These are phyloP conservation scores for Chironomus tepperi DNA, from an alignment of 1,140 invertebrate genomes.

Conservation along the genomic window DNA sequence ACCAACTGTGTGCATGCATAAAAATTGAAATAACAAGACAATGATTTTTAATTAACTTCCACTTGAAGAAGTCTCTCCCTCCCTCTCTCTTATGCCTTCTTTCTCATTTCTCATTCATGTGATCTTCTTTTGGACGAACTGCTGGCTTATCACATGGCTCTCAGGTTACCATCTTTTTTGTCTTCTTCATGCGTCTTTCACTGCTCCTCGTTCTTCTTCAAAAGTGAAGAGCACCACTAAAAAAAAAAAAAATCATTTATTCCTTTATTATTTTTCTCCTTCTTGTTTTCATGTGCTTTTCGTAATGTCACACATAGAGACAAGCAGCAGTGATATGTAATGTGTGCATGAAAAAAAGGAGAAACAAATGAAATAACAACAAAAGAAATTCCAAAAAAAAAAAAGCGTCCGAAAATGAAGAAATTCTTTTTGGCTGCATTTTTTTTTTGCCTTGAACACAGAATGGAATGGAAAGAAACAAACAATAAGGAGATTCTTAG, in stretches of 20 bases:
- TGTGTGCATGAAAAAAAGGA: background rate
- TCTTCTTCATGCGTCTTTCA: background rate
- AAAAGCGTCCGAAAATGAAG: background rate
- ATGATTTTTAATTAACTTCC: constrained; percentile 14
- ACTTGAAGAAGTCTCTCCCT: background rate
- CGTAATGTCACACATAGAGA: background rate
- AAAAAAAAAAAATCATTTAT: background rate
- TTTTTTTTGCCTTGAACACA: background rate
- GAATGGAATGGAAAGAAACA: background rate
- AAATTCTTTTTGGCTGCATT: constrained; percentile 11
- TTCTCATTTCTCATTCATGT: background rate
- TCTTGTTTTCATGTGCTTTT: background rate
- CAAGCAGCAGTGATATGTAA: background rate
- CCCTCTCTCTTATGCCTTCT: background rate
- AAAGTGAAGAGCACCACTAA: background rate
- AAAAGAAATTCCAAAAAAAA: constrained; percentile 11
- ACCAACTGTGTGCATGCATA: constrained; percentile 6
- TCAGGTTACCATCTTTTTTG: background rate
- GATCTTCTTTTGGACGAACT: background rate
- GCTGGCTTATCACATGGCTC: constrained; percentile 17
- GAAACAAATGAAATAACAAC: constrained; percentile 21
- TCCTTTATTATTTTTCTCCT: background rate
- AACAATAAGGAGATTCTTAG: constrained; percentile 18
- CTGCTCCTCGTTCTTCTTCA: background rate
- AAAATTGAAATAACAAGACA: constrained; percentile 2